Conservation (phyloP, 2,113 vertebrate genomes). For the Charadrius vociferus region DNA sequence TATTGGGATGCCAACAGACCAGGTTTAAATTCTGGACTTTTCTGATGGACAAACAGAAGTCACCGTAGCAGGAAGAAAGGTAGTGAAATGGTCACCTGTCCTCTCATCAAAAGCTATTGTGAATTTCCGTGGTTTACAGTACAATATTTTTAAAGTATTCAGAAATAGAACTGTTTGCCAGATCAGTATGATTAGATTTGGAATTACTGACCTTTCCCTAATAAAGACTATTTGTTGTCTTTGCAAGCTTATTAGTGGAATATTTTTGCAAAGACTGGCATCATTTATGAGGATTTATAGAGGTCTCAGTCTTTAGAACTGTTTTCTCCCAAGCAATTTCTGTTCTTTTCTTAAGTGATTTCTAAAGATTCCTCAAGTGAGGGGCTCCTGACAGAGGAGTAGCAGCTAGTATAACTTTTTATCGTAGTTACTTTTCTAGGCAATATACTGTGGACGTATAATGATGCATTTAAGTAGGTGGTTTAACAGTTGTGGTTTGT, state of each 20-base stretch:
- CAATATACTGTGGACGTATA: background rate
- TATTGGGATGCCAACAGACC: background rate
- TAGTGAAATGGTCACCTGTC: background rate
- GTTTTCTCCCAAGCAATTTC: background rate
- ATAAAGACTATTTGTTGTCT: background rate
- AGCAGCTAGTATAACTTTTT: background rate
- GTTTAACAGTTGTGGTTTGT: background rate
- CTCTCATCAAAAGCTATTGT: background rate
- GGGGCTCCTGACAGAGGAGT: background rate
- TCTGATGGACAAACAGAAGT: background rate
- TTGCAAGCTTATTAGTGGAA: background rate
- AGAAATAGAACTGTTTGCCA: background rate
- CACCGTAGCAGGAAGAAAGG: background rate
- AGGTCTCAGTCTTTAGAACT: background rate
- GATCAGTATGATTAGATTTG: background rate
- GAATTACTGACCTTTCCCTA: background rate
- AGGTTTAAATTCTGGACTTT: background rate
- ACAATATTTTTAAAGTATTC: background rate
- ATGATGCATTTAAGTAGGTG: background rate
- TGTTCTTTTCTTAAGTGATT: background rate
- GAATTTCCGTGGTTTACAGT: background rate
- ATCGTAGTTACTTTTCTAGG: background rate
- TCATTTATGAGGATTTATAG: background rate
- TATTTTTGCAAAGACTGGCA: background rate
- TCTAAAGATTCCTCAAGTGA: background rate